These are phyloP conservation scores for Mesopsocus fuscifrons DNA, from an alignment of 2,888 invertebrate genomes.

Conservation along the genomic window DNA sequence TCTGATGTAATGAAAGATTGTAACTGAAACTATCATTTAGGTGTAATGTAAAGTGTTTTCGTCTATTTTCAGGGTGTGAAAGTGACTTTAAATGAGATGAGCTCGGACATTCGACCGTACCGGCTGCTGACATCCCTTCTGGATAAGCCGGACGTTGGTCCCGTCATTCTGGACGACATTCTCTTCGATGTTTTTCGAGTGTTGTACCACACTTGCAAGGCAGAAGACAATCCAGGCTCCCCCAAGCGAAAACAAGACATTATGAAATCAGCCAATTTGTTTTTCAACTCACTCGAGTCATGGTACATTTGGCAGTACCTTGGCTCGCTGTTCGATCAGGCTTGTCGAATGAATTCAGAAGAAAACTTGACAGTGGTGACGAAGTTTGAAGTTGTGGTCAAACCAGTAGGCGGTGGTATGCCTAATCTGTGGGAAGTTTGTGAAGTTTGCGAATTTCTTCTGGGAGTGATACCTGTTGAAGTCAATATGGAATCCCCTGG, in stretches of 20 bases:
- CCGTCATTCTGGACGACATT: conserved; percentile 53
- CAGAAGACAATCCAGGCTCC: conserved; percentile 18
- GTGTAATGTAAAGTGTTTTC: too few relatives aligned
- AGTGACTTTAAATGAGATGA: conserved; percentile 33
- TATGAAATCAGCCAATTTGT: conserved; percentile 62
- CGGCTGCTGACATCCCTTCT: conserved; percentile 63
- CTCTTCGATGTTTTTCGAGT: conserved; percentile 46
- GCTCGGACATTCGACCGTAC: conserved; percentile 31
- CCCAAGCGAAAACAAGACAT: conserved; percentile 36
- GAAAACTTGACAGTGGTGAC: conserved; percentile 15
- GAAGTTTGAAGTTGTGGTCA: conserved; percentile 21
- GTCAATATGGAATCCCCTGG: conserved; percentile 58
- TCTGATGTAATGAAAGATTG: too few relatives aligned
- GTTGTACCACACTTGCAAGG: conserved; percentile 24
- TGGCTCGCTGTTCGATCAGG: conserved; percentile 39
- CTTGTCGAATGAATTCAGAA: conserved; percentile 26
- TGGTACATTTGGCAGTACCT: conserved; percentile 73
- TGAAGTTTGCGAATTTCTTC: conserved; percentile 47
- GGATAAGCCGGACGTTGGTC: conserved; percentile 74
- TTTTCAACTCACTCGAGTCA: conserved; percentile 68
- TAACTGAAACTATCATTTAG: too few relatives aligned
- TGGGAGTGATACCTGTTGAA: conserved; percentile 56
- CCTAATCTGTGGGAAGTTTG: conserved; percentile 48
- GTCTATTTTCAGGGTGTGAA: conserved; percentile 30
- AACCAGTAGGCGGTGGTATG: conserved; percentile 37